Base-by-base conservation (phyloP, 2,888 invertebrate genomes). In the Noctua janthina region DNA sequence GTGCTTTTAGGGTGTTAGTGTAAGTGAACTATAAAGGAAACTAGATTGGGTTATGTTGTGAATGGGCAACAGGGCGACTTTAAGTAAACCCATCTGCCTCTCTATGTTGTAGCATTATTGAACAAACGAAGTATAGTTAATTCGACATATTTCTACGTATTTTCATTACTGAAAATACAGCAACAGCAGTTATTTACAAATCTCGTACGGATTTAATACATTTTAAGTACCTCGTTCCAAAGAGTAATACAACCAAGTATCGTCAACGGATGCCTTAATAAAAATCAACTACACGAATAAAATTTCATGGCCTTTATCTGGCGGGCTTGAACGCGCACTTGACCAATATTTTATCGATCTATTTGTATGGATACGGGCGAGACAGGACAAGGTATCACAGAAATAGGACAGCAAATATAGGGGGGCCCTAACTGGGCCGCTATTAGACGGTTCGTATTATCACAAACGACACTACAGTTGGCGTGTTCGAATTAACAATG, bases 301-400 rank as follows among this genome's bases (percentile, higher is more conserved):
- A 84, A 76, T 64, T 84, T 84, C 84, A 86, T 74, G 76, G 87
- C 74, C 81, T 68, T 78, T 81, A 84, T 84, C 80, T 81, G 68
- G 64, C 78, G 46, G 39, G 72, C 35, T 70, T 77, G 62, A 81
- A 81, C 81, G 87, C 84, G 68, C 76, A 87, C 87, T 86, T 86
- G 87, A 84, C 87, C 87, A 86, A 84, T 87, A 87, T 86, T 84
- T 76, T 84, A 84, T 86, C 84, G 87, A 86, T 86, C 78, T 86
- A 78, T 86, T 86, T 81, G 84, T 81, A 86, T 87, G 87, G 81
- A 80, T 86, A 86, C 81, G 85, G 84, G 84, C 78, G 73, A 80
- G 67, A 87, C 80, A 82, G 82, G 73, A 76, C 74, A 72, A 84
- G 82, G 82, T 66, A 75, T 76, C 29, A 83, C 79, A 81, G 75